These are phyloP conservation scores for Nylanderia fulva DNA, from an alignment of 1,140 invertebrate species.

Conservation along the genomic window DNA sequence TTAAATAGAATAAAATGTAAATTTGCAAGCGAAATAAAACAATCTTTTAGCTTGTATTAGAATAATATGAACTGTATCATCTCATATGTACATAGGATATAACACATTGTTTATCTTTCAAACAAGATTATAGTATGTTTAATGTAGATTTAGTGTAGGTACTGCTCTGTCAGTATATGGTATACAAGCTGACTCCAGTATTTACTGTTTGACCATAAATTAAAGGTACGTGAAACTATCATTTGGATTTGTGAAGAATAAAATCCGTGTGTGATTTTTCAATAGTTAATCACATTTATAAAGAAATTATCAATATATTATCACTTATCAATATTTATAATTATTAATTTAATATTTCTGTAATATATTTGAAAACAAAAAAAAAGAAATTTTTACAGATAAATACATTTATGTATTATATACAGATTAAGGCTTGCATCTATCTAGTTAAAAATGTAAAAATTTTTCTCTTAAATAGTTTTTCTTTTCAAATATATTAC, in stretches of 20 bases:
- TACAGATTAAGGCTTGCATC: too few species aligned
- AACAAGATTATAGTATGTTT: constrained; percentile 23
- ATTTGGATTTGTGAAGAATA: not conserved
- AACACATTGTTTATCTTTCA: constrained; percentile 25
- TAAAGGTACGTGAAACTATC: not conserved
- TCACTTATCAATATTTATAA: not conserved
- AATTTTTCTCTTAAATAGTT: not conserved
- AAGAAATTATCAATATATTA: too few species aligned
- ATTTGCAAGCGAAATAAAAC: not conserved
- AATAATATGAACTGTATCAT: constrained; percentile 1
- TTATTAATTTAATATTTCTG: not conserved
- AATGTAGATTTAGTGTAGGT: not conserved
- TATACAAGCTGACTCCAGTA: not conserved
- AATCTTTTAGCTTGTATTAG: not conserved
- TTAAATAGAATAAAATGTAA: not conserved
- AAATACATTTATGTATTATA: too few species aligned
- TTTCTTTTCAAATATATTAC: not conserved
- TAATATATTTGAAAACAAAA: not conserved
- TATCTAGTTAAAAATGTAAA: too few species aligned
- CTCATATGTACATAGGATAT: not conserved
- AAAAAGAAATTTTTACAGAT: not conserved
- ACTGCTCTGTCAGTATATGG: not conserved
- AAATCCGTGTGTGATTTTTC: too few species aligned
- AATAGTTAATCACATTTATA: too few species aligned
- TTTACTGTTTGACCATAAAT: constrained; percentile 25